Base-by-base conservation (phyloP, 2,797 vertebrate species). In the Parauchenoglanis punctatus region DNA sequence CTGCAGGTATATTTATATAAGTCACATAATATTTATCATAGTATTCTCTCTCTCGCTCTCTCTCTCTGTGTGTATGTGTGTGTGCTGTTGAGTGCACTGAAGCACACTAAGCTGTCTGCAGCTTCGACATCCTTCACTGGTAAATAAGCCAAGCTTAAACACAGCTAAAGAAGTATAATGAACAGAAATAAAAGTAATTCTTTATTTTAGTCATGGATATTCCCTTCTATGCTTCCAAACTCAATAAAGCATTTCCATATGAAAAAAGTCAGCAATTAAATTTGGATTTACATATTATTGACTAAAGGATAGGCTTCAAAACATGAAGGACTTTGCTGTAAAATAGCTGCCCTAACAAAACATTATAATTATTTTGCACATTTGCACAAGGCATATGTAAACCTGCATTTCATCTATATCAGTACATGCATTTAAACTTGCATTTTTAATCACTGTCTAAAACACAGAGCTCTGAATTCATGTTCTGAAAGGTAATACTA, bases 101-200 rank as follows among this genome's bases (percentile, higher is more conserved):
- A 87, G 86, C 78, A 85, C 70, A 72, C 63, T 80, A 54, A 87
- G 80, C 78, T 82, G 84, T 90, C 89, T 89, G 87, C 63, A 70
- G 49, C 58, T 73, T 46, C 70, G 81, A 85, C 70, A n/a, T 84
- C 18, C 58, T 73, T 85, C 63, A 59, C 65, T 77, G 58, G 46
- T 59, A 54, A 78, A 78, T 25, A 80, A 17, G 20, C 31, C 20
- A 18, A 81, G 35, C 54, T 77, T 84, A 86, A 65, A 35, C 31
- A 54, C 54, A 40, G 23, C 83, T 72, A 75, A 56, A 28, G 23
- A 84, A 61, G 77, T 11, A 65, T 28, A 82, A 49, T 67, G 31
- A 70, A 35, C 70, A 31, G 18, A 73, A 85, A 72, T 11, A 56
- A 40, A 73, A 58, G 15, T 18, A 67, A 67, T 52, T 31, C 46